phyloP scores from a whole-genome alignment of 53 echinoderm and acorn worm species.

The Hippasteria phrygiana region DNA sequence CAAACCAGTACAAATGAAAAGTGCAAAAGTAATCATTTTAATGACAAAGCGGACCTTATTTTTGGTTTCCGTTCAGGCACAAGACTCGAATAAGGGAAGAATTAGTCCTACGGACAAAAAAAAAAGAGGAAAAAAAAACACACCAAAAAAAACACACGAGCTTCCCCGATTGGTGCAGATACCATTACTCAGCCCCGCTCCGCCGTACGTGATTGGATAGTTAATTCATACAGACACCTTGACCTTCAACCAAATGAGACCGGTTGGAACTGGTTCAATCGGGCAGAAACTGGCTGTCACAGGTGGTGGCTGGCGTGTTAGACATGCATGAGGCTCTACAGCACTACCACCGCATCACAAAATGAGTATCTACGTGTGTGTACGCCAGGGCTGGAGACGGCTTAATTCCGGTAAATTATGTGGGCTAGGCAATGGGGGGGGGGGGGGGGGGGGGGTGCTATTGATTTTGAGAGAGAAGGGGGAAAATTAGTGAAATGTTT shows the following conservation, averaged over 20 bases:
- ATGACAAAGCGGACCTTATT: constrained; percentile 5
- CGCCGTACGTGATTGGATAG: constrained; percentile 49
- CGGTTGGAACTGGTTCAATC: constrained; percentile 56
- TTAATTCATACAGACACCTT: constrained; percentile 63
- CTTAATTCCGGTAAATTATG: constrained; percentile 67
- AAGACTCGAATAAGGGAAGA: constrained; percentile 6
- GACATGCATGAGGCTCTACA: constrained; percentile 39
- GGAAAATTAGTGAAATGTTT: constrained; percentile 48
- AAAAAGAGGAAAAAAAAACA: background rate
- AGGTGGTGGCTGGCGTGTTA: constrained; percentile 60
- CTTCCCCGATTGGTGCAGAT: constrained; percentile 37
- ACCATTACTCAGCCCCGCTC: constrained; percentile 15
- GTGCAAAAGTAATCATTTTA: constrained; percentile 38
- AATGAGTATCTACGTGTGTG: background rate
- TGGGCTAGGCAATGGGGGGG: constrained; percentile 47
- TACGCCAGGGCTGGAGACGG: constrained; percentile 1
- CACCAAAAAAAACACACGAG: constrained; percentile 5
- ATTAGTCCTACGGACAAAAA: background rate
- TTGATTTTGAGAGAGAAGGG: constrained; percentile 48
- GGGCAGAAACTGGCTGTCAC: constrained; percentile 59
- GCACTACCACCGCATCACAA: background rate
- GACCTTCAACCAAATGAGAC: constrained; percentile 59
- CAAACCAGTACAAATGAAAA: background rate
- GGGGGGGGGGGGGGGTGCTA: constrained; percentile 23
- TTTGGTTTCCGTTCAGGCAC: constrained; percentile 2